Evolutionary conservation across 2,113 vertebrate genomes (phyloP).

Genomic region (Pogonocichla stellata): DNA sequence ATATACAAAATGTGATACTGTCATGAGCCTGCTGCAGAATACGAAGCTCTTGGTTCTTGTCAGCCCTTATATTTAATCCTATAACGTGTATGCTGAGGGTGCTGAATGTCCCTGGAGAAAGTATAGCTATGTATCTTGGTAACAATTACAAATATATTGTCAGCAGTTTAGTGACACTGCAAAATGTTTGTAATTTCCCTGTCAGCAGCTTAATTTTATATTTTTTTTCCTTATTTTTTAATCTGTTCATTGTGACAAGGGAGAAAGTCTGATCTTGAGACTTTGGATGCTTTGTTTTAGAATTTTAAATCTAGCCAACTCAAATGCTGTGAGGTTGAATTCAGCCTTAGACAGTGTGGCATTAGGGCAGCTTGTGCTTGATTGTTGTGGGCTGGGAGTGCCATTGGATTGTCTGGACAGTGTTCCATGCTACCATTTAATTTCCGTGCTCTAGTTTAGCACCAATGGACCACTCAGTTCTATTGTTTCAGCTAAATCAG

Average conservation of each 20-base stretch:
- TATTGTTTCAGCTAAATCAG: background rate
- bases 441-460: background rate
- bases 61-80: background rate
- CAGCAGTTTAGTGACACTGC: background rate
- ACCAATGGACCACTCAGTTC: background rate
- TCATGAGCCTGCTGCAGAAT: background rate
- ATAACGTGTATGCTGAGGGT: background rate
- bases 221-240: background rate
- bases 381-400: background rate
- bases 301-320: background rate
- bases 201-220: background rate
- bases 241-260: background rate
- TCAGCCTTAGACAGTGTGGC: background rate
- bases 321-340: background rate
- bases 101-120: background rate
- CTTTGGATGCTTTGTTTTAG: background rate
- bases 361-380: background rate
- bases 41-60: background rate
- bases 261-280: background rate
- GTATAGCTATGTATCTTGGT: background rate
- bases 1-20: background rate
- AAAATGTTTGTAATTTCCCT: background rate
- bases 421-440: background rate
- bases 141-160: background rate
- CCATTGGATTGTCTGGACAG: background rate